Evolutionary conservation across 2,113 vertebrate genomes (phyloP), one percentile per base, ranked within the genome.

Genomic region (Bubo blakistoni): DNA sequence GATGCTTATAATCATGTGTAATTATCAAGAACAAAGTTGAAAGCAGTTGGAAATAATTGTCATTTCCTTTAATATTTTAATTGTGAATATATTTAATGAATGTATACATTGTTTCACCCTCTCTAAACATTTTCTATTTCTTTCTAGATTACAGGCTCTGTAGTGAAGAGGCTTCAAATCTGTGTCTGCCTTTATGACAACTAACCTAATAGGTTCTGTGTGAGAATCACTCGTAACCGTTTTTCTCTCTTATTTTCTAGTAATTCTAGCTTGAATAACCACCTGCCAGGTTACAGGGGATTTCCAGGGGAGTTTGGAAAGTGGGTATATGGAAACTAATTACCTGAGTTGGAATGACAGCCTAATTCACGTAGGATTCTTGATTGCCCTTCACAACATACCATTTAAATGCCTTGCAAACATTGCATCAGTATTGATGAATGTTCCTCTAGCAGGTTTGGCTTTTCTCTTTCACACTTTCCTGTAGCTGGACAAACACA

Each of bases 401-500:
- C 34, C 58, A 10, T 51, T 84, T 76, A 73, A 85, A 86, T 47
- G 6, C 83, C 51, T 91, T 85, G 51, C 42, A 73, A 92, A 58
- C 24, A 16, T 46, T 91, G 51, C 42, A 42, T 77, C 70, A 18
- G 4, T 73, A 36, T 42, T 42, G 51, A 86, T 55, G 51, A 49
- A 71, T 32, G 47, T 82, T 92, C 46, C 54, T 88, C 42, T 19
- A 71, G 49, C 63, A 95, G 78, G 30, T 80, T 94, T 94, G 86
- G 58, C 62, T 95, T 95, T 92, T 91, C 58, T 92, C 84, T 94
- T 91, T 80, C 89, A 96, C 84, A 30, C 58, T 90, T 57, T 47
- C 30, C 74, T 55, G 44, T 82, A 73, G 78, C 94, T 91, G 84
- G 81, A 91, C 3, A 24, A 88, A 74, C 51, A 34, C 0, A 1